Evolutionary conservation across 2,888 invertebrate genomes (phyloP).

Genomic region (Cryptocheilus praepositus): DNA sequence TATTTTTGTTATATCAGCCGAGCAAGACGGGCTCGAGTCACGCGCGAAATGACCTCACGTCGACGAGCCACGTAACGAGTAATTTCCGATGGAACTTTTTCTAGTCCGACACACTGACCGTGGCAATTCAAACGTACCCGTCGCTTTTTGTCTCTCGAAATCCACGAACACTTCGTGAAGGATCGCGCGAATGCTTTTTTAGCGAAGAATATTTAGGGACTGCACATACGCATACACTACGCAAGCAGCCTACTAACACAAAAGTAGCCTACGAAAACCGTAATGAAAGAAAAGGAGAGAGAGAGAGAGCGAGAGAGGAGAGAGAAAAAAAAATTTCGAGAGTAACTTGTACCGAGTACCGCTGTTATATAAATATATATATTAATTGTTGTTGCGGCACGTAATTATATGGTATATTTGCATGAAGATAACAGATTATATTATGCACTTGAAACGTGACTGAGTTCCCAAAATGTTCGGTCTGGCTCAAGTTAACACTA

Average conservation of each 20-base stretch:
- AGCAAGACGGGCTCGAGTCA: constrained; percentile 51
- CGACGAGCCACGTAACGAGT: not conserved
- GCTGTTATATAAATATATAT: constrained; percentile 18
- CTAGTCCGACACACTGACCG: not conserved
- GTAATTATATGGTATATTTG: constrained; percentile 18
- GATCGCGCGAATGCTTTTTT: constrained; percentile 12
- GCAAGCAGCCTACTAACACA: constrained; percentile 23
- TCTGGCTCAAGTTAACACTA: constrained; percentile 47
- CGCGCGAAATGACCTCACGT: constrained; percentile 14
- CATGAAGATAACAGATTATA: constrained; percentile 17
- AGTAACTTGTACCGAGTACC: constrained; percentile 3
- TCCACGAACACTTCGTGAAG: not conserved
- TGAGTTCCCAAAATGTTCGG: constrained; percentile 54
- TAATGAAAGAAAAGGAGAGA: not conserved
- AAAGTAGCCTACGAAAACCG: constrained; percentile 9
- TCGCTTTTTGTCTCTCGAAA: no score
- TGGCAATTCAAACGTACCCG: not conserved
- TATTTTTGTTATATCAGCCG: constrained; percentile 42
- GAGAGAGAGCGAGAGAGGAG: not conserved
- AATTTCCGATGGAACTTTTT: not conserved
- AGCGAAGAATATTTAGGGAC: constrained; percentile 36
- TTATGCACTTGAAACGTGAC: constrained; percentile 36
- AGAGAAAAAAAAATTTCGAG: constrained; percentile 8
- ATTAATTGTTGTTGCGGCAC: constrained; percentile 29
- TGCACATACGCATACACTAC: constrained; percentile 25